phyloP scores from a whole-genome alignment of 1,140 invertebrate species.

The Amyelois transitella region DNA sequence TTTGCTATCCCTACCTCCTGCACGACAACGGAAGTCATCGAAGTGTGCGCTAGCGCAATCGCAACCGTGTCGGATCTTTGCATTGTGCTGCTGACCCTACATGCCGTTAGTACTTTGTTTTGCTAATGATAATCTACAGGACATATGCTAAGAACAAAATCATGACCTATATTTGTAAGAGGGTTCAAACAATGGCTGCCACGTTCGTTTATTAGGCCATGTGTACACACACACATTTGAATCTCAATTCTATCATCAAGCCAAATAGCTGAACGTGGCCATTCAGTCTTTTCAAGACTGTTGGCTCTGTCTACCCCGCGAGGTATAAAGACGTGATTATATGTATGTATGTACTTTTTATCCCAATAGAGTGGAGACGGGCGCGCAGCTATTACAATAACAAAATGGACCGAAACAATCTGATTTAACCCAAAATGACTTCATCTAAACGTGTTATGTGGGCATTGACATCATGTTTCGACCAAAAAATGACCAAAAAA shows the following conservation, averaged over 20 bases:
- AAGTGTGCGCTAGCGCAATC: constrained; percentile 48
- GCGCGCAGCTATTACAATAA: background rate
- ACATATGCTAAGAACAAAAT: background rate
- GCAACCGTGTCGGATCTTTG: constrained; percentile 33
- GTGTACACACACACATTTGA: too few species aligned
- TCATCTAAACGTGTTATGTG: background rate
- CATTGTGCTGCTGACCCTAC: constrained; percentile 44
- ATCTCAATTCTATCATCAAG: too few species aligned
- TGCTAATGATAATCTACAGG: background rate
- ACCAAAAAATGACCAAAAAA: background rate
- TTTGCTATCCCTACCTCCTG: constrained; percentile 26
- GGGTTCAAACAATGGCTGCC: background rate
- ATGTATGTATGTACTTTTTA: too few species aligned
- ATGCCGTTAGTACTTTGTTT: background rate
- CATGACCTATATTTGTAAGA: background rate
- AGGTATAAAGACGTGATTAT: too few species aligned
- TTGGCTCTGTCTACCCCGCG: too few species aligned
- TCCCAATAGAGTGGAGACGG: too few species aligned
- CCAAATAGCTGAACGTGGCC: too few species aligned
- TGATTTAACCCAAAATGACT: background rate
- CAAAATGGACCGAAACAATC: background rate
- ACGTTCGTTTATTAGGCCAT: background rate
- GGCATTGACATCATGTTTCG: background rate
- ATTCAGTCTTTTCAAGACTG: too few species aligned
- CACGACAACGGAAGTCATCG: constrained; percentile 50